These are phyloP conservation scores for Phalacrocorax pelagicus DNA, from an alignment of 2,113 vertebrate species.

Conservation along the genomic window DNA sequence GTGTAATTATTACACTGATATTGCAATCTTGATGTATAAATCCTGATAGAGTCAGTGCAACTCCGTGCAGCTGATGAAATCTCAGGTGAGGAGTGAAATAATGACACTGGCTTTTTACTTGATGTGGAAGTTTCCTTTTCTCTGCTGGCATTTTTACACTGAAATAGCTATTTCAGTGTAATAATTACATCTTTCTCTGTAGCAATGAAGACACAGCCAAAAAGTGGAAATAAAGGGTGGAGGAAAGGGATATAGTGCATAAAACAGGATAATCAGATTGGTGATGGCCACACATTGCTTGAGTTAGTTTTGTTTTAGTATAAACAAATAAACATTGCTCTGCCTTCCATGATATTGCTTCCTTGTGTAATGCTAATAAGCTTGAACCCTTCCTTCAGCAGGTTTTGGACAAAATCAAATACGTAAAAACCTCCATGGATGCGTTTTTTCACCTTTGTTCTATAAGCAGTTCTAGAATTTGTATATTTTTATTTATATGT, in stretches of 20 bases:
- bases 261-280: not conserved
- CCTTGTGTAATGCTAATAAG: not conserved
- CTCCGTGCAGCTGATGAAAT: not conserved
- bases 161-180: not conserved
- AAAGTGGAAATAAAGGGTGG: not conserved
- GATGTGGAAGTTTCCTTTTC: not conserved
- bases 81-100: not conserved
- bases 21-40: not conserved
- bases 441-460: not conserved
- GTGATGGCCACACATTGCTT: not conserved
- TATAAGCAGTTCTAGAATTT: not conserved
- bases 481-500: not conserved
- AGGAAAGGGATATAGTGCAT: not conserved
- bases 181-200: not conserved
- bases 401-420: not conserved
- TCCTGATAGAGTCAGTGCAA: not conserved
- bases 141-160: not conserved
- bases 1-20: not conserved
- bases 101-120: not conserved
- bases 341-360: not conserved
- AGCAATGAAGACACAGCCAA: not conserved
- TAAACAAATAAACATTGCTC: not conserved
- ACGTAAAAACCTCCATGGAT: rapidly evolving
- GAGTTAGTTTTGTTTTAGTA: not conserved
- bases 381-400: not conserved